Base-by-base conservation (phyloP, 2,888 invertebrate genomes). In the Andrena bicolor region DNA sequence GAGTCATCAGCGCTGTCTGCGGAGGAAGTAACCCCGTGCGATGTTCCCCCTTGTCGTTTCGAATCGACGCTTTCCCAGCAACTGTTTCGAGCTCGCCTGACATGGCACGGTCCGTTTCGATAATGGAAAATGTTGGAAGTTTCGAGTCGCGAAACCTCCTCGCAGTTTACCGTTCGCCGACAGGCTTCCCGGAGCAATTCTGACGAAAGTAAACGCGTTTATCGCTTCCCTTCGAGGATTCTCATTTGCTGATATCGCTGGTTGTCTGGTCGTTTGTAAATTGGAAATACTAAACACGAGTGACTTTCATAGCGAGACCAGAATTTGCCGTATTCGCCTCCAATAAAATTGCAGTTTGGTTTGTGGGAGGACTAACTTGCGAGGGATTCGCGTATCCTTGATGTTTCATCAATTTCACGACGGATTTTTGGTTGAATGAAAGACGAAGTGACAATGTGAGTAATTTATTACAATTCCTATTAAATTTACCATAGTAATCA, bases 71-170 rank as follows among this genome's bases (percentile, higher is more conserved):
- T 74, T 60, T 35, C 60, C 63, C 53, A 41, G 63, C 76, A 32
- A 16, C 28, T 51, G 49, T 48, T 26, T 49, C 49, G 41, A 77
- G 53, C 53, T 64, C 49, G 51, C 10, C n/a, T 32, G 56, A 60
- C 70, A 49, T 64, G 56, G 28, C 64, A 61, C 76, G 61, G 30
- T 56, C 68, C 58, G 75, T 73, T 68, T 63, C 53, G 74, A 70
- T 76, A 76, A 82, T 73, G 72, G 79, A 76, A 83, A 83, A 75
- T 75, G 82, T 75, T 80, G 20, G 20, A 60, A 75, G 70, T 71
- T 80, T 48, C 23, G n/a, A 41, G 30, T 20, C 65, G 65, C 35
- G n/a, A 35, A 53, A 56, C 23, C 23, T 20, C 1, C 26, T 26
- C 26, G 49, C 51, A 65, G 48, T 71, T 65, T 26, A 26, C 23